Evolutionary conservation across 1,140 invertebrate species (phyloP), one percentile per base, ranked within the genome.

Genomic region (Sinella curviseta): DNA sequence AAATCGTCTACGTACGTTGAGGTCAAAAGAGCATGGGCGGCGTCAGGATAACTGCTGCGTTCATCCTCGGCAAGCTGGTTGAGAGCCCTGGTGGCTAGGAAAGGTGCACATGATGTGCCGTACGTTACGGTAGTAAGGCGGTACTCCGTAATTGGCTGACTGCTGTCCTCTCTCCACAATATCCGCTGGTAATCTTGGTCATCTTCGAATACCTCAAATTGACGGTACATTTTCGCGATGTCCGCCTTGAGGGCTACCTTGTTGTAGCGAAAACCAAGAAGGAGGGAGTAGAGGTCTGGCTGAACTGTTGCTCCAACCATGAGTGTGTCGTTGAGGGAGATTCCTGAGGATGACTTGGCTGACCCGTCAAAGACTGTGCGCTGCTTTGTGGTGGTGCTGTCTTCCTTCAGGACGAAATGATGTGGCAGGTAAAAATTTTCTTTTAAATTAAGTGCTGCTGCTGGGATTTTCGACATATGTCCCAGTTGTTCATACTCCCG

Each of bases 251-350:
- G 79, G 28, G 85, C 85, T 54, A 85, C 77, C 30, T 76, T 78
- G 79, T 87, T 83, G 70, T 80, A 77, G 74, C 88, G 77, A 84
- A 87, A 88, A 77, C 87, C 83, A 33, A 88, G 78, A 20, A 89
- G 54, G 48, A 87, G 83, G 48, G 81, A 80, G 60, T 86, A 80
- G 28, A 89, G 73, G 75, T 88, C 86, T 74, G 74, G 85, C 79
- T 88, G 87, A 0, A 89, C 65, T 76, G 85, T 85, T 4, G 88
- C 86, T 8, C 85, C 85, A 14, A 80, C 67, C 0, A 84, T 31
- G 8, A 86, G 73, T 20, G 55, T 31, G 16, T 84, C 75, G 60
- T 86, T 86, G 8, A 86, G 67, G 3, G 84, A 85, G n/a, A 76
- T 77, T 24, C 84, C 84, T 24, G 26, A 48, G 20, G 31, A 54